These are phyloP conservation scores for Armadillidium nasatum DNA, from an alignment of 1,140 invertebrate species.

Conservation along the genomic window DNA sequence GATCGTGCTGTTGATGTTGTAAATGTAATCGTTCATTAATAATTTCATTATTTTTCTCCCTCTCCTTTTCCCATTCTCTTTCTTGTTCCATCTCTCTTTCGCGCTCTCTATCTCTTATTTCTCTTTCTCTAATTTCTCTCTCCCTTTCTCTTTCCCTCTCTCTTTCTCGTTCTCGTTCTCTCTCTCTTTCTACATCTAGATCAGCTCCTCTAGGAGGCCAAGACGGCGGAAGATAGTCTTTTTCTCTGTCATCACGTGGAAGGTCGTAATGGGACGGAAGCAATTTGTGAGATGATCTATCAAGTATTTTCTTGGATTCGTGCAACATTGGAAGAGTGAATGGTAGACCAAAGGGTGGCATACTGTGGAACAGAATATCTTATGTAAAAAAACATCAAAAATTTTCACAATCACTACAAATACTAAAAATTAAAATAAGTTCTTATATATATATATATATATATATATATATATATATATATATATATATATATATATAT, in stretches of 20 bases:
- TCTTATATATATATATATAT: no score
- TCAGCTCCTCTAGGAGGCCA: slow-evolving; percentile 40
- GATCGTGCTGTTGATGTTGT: not conserved
- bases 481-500: no score
- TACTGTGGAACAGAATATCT: slow-evolving; percentile 19
- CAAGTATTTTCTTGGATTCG: slow-evolving; percentile 42
- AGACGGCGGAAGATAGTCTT: slow-evolving; percentile 32
- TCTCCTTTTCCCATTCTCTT: slow-evolving; percentile 25
- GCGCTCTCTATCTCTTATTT: slow-evolving; percentile 29
- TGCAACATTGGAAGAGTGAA: slow-evolving; percentile 41
- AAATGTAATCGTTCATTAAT: not conserved
- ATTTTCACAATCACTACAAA: no score
- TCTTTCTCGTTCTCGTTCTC: slow-evolving; percentile 38
- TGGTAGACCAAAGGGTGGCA: slow-evolving; percentile 40
- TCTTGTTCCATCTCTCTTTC: slow-evolving; percentile 29
- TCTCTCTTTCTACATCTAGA: slow-evolving; percentile 38
- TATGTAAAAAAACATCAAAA: no score
- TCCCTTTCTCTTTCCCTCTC: slow-evolving; percentile 39
- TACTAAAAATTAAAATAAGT: no score
- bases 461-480: no score
- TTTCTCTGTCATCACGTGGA: slow-evolving; percentile 29
- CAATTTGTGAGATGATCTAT: slow-evolving; percentile 39
- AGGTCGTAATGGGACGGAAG: slow-evolving; percentile 39
- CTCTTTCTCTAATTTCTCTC: slow-evolving; percentile 32
- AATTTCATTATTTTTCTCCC: slow-evolving; percentile 24